Evolutionary conservation across 1,140 invertebrate species (phyloP).

Genomic region (Teleogryllus occipitalis): DNA sequence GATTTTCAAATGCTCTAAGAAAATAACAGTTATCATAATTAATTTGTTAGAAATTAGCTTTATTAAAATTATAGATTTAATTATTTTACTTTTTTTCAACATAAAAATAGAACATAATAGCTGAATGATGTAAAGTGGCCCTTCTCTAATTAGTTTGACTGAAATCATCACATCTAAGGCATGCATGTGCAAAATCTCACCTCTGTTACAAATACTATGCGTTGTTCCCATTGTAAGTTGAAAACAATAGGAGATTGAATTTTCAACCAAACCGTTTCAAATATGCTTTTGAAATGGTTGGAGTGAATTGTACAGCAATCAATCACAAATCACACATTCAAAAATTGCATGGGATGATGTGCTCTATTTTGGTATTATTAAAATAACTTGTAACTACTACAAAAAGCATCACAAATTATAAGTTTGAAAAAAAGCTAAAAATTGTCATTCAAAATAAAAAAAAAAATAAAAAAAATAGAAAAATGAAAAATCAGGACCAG

Average conservation of each 20-base stretch:
- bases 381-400: neutral
- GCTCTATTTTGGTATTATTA: neutral
- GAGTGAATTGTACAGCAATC: neutral
- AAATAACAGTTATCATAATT: too few species aligned
- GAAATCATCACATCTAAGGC: neutral
- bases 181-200: neutral
- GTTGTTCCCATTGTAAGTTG: constrained; percentile 4
- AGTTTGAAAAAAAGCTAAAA: neutral
- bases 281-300: neutral
- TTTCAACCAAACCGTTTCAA: neutral
- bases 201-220: neutral
- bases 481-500: neutral
- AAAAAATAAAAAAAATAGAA: neutral
- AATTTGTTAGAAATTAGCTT: too few species aligned
- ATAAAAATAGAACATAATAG: too few species aligned
- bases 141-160: neutral
- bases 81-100: neutral
- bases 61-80: constrained; percentile 15
- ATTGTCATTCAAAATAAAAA: neutral
- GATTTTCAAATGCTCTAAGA: too few species aligned
- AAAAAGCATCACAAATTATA: neutral
- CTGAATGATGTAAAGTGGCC: neutral
- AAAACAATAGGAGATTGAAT: neutral
- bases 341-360: neutral
- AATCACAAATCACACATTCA: neutral